Evolutionary conservation across 1,140 invertebrate species (phyloP), one percentile per base, ranked within the genome.

Genomic region (Mamestra configurata): DNA sequence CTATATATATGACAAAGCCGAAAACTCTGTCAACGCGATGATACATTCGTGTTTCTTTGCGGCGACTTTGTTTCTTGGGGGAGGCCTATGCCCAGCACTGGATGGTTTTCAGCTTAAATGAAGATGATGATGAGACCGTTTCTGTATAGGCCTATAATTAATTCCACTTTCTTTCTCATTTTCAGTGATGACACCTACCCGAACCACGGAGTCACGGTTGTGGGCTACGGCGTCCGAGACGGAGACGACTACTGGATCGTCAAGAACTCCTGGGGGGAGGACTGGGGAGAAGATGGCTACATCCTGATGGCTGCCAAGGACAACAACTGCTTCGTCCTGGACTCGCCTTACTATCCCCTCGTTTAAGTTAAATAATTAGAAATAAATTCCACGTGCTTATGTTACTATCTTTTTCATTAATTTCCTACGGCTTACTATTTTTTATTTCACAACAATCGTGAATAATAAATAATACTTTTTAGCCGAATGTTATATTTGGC

Each of bases 241-340:
- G 88, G 84, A 0, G 75, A 79, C 6, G 55, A 68, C 0, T 98
- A 97, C 90, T 98, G 97, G 97, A 95, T 98, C 61, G 95, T 98
- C n/a, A 98, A 98, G 93, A 98, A 98, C 94, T 96, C 96, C 1
- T 97, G 97, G 96, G 96, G 96, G 2, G 89, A 91, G 10, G 84
- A 84, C 20, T 98, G 97, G 97, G 97, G 98, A 1, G 95, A 97
- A 72, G 92, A 96, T 6, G 98, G 98, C 0, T 98, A 97, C 92
- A 96, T 98, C 11, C 95, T 98, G 0, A 98, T 99, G 96, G 96
- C 97, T 0, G 97, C 97, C 24, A 96, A 97, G 72, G 95, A 98
- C 83, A 98, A 99, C 91, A 98, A 98, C 92, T 92, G 90, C 24
- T 84, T 82, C 13, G 10, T 90, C 0, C 70, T 90, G 0, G 82